Conservation (phyloP, 2,888 invertebrate species). For the Ischnura elegans region DNA sequence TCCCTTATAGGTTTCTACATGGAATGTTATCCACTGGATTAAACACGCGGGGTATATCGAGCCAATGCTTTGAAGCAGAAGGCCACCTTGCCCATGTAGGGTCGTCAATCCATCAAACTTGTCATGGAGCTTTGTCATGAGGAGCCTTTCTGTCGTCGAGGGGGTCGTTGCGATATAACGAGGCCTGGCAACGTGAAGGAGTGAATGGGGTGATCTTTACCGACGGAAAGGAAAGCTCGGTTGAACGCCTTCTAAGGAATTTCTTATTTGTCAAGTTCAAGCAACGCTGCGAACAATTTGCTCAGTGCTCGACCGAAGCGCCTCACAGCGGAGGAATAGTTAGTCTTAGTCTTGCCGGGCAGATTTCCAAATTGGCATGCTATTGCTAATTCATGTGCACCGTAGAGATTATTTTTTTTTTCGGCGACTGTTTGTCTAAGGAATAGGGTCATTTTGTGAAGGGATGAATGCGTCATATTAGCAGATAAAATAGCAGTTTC, state of each 20-base stretch:
- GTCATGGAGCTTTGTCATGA: background rate
- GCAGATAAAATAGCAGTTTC: background rate
- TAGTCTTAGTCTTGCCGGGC: background rate
- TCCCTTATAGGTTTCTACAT: too few species aligned
- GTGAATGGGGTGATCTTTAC: background rate
- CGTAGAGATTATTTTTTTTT: background rate
- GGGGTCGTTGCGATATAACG: background rate
- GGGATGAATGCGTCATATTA: background rate
- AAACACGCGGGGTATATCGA: background rate
- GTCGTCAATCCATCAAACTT: background rate
- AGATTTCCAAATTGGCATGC: background rate
- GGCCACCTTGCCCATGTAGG: background rate
- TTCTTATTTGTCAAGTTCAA: slow-evolving; percentile 35
- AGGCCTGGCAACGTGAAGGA: background rate
- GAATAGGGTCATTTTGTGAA: background rate
- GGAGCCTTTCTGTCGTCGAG: background rate
- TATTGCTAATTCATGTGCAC: background rate
- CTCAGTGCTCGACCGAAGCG: background rate
- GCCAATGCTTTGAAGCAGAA: background rate
- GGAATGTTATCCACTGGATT: too few species aligned
- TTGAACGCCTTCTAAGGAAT: slow-evolving; percentile 21
- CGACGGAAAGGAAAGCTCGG: background rate
- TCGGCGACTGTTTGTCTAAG: background rate
- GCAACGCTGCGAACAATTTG: background rate
- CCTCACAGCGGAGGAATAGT: background rate